phyloP scores from a whole-genome alignment of 1,140 invertebrate species.

The Drosophila sproati region DNA sequence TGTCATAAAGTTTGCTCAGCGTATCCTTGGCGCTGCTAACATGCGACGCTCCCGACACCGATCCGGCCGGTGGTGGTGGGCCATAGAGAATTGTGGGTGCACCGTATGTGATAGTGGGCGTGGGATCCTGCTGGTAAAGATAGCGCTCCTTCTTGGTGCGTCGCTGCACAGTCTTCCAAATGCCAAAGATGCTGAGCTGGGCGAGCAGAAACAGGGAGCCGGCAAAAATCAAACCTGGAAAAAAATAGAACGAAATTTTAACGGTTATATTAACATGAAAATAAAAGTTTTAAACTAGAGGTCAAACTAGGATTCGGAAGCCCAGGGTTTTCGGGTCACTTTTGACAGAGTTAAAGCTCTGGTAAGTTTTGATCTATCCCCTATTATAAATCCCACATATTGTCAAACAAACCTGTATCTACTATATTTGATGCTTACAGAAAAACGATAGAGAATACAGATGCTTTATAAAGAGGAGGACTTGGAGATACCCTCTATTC shows the following conservation, averaged over 20 bases:
- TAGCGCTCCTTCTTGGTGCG: slow-evolving; percentile 89
- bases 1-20: slow-evolving; percentile 94
- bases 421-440: too few relatives aligned
- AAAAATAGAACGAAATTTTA: neutral
- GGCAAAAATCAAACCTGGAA: slow-evolving; percentile 74
- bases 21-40: slow-evolving; percentile 88
- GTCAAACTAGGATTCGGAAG: too few relatives aligned
- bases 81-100: slow-evolving; percentile 78
- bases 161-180: slow-evolving; percentile 87
- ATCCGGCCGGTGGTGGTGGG: slow-evolving; percentile 55
- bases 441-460: too few relatives aligned
- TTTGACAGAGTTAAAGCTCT: too few relatives aligned
- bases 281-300: too few relatives aligned
- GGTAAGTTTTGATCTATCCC: too few relatives aligned
- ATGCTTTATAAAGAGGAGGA: too few relatives aligned
- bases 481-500: too few relatives aligned
- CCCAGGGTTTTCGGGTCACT: too few relatives aligned
- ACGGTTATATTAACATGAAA: neutral
- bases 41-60: slow-evolving; percentile 56
- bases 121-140: slow-evolving; percentile 77
- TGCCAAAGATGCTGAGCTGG: slow-evolving; percentile 79
- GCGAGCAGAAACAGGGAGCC: slow-evolving; percentile 75
- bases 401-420: too few relatives aligned
- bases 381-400: too few relatives aligned
- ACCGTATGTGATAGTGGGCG: slow-evolving; percentile 70